Evolutionary conservation across 2,888 invertebrate species (phyloP), one percentile per base, ranked within the genome.

Genomic region (Andrena flavipes): DNA sequence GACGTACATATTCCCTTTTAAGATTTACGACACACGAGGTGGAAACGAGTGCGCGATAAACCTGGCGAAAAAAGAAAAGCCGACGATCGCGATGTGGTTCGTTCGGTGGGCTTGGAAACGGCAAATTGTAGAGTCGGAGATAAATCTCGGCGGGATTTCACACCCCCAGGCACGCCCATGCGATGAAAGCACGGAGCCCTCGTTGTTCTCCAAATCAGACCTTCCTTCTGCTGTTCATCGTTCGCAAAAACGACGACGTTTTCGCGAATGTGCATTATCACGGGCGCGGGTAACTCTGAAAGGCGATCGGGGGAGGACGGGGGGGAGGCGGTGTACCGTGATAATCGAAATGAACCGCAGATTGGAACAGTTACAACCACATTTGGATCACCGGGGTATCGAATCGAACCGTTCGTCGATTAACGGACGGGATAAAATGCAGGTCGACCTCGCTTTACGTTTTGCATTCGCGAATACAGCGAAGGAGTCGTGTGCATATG

Each of bases 111-210:
- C 82, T 74, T 75, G 80, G 79, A 85, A 85, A 86, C 59, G 86
- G 83, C 86, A 89, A 89, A 89, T 88, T 89, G 89, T 84, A 89
- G 85, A 86, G 89, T 86, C 82, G 80, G 74, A 87, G 89, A 90
- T 90, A 90, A 90, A 91, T 91, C 90, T 90, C 84, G 84, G 78
- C 85, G 84, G 81, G 86, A 88, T 89, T 89, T 89, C 87, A 87
- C 87, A 87, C 88, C 82, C 69, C 60, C 76, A 56, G 84, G 87
- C 85, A 85, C 88, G 87, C 86, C 87, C 81, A 67, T 71, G 80
- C 76, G 63, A 70, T 49, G 63, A 63, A 76, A 65, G 56, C 56
- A 6, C 42, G 6, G 20, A 23, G n/a, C 35, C 35, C 59, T 33
- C 16, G 48, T 48, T 60, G 51, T 51, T 69, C 51, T 51, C 51